phyloP scores from a whole-genome alignment of 2,113 vertebrate genomes.

The Centropus bengalensis region DNA sequence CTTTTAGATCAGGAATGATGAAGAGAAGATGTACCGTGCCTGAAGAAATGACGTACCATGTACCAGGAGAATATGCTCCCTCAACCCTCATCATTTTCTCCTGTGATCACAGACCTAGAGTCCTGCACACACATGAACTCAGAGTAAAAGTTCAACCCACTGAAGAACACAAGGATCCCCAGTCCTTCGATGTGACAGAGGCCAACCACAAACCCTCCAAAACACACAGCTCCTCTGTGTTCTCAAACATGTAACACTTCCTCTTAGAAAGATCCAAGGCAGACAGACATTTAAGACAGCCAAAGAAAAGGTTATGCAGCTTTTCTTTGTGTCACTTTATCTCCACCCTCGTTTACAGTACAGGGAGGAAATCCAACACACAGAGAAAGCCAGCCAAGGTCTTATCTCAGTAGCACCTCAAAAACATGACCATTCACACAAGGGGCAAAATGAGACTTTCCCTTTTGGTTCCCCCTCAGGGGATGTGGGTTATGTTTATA shows the following conservation, averaged over 20 bases:
- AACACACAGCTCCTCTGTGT: neutral
- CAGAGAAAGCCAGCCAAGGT: neutral
- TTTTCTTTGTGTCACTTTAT: neutral
- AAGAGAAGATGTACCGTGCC: neutral
- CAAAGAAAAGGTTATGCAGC: neutral
- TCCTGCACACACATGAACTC: neutral
- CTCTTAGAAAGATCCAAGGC: accelerated
- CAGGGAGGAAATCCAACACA: neutral
- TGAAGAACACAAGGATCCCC: neutral
- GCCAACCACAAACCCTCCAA: neutral
- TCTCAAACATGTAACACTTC: neutral
- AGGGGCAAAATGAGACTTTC: neutral
- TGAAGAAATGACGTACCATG: neutral
- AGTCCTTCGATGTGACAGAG: accelerated
- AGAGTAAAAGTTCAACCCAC: neutral
- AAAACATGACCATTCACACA: neutral
- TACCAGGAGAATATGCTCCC: neutral
- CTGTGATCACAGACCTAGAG: neutral
- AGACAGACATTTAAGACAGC: neutral
- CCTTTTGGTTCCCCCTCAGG: neutral
- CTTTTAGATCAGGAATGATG: neutral
- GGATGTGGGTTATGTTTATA: neutral
- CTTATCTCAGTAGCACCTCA: neutral
- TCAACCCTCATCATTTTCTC: neutral
- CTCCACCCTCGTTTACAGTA: neutral